A percentile compares a stretch with the other conserved stretches of the same genome.
phyloP scores from a whole-genome alignment of 2,888 invertebrate genomes.

The Pecten maximus region DNA sequence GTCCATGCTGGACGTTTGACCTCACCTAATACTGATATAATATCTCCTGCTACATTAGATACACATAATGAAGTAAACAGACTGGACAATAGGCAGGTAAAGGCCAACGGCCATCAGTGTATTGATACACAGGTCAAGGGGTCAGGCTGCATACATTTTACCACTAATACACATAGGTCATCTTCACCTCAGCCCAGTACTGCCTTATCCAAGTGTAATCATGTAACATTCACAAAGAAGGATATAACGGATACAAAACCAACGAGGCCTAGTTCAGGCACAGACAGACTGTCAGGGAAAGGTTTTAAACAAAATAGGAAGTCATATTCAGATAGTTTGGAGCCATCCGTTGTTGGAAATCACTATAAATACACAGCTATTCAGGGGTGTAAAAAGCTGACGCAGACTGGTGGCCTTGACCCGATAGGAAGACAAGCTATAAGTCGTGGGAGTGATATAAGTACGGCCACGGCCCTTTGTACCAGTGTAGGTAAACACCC shows the following conservation, averaged over 20 bases:
- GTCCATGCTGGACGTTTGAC: neutral
- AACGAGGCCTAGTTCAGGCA: neutral
- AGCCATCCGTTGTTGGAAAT: neutral
- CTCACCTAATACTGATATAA: constrained; percentile 13
- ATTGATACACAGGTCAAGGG: constrained; percentile 31
- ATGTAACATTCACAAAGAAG: neutral
- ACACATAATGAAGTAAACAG: constrained; percentile 4
- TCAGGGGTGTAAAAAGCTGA: constrained; percentile 28
- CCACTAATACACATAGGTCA: constrained; percentile 19
- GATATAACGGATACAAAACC: neutral
- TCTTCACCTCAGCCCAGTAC: neutral
- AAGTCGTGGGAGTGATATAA: constrained; percentile 31
- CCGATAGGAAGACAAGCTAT: neutral
- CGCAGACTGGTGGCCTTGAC: constrained; percentile 12
- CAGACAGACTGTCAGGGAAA: neutral
- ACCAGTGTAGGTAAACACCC: constrained; percentile 30
- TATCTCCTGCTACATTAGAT: neutral
- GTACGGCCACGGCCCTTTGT: constrained; percentile 19
- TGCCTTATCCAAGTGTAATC: neutral
- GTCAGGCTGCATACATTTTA: neutral
- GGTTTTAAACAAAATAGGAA: neutral
- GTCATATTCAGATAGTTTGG: neutral
- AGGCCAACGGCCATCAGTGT: constrained; percentile 24
- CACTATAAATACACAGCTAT: constrained; percentile 8
- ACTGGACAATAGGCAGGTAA: constrained; percentile 17